phyloP scores from a whole-genome alignment of 1,140 invertebrate genomes.

The Saxidomus purpurata region DNA sequence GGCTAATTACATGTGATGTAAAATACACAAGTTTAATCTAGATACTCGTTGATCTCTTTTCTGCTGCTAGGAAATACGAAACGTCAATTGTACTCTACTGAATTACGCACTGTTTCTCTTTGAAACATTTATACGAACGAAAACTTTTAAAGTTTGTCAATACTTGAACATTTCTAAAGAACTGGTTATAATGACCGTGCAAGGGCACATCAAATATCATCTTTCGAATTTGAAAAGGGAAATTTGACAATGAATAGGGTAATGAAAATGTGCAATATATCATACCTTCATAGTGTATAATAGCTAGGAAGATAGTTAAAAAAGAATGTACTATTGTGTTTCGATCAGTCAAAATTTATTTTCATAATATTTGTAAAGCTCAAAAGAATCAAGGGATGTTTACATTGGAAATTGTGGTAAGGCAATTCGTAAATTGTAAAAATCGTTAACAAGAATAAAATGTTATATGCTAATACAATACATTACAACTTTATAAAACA shows the following conservation, averaged over 20 bases:
- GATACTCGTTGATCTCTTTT: too few species aligned
- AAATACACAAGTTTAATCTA: too few species aligned
- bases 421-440: too few species aligned
- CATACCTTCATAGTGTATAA: background rate
- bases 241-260: background rate
- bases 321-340: background rate
- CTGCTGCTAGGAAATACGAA: background rate
- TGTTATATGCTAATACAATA: too few species aligned
- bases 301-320: background rate
- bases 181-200: background rate
- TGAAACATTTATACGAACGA: background rate
- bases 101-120: background rate
- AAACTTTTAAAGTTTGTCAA: background rate
- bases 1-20: too few species aligned
- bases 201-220: background rate
- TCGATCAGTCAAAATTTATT: too few species aligned
- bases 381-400: too few species aligned
- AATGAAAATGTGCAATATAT: conserved; percentile 11
- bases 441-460: too few species aligned
- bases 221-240: background rate
- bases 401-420: too few species aligned
- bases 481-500: too few species aligned
- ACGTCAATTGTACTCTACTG: background rate
- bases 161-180: background rate
- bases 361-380: too few species aligned